phyloP scores from a whole-genome alignment of 2,797 vertebrate genomes.

The Tragelaphus oryx region DNA sequence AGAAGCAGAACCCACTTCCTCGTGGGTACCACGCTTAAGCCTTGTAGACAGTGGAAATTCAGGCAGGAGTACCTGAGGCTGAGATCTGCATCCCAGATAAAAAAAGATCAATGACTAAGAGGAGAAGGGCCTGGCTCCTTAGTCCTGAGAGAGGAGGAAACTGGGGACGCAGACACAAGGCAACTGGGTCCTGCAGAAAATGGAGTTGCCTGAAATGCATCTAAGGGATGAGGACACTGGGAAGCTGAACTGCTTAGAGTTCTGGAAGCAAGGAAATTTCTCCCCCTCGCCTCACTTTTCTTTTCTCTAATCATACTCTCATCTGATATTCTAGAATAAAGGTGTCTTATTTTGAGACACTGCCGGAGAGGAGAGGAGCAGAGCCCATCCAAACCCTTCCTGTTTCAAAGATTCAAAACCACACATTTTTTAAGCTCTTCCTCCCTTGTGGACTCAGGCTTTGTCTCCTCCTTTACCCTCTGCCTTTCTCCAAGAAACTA shows the following conservation, averaged over 20 bases:
- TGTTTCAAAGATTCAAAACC: not conserved
- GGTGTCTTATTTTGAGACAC: not conserved
- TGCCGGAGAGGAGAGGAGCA: not conserved
- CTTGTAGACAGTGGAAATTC: not conserved
- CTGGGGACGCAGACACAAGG: not conserved
- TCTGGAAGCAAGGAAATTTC: not conserved
- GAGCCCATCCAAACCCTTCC: not conserved
- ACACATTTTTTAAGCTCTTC: not conserved
- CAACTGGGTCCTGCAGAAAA: not conserved
- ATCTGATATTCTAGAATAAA: not conserved
- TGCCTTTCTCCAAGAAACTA: not conserved
- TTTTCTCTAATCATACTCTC: not conserved
- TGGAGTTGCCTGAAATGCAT: not conserved
- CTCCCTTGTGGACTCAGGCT: not conserved
- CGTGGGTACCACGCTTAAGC: not conserved
- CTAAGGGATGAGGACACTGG: not conserved
- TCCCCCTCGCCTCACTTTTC: not conserved
- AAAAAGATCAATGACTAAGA: not conserved
- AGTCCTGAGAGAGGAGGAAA: not conserved
- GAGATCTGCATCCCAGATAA: not conserved
- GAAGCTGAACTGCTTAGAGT: not conserved
- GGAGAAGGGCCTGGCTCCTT: not conserved
- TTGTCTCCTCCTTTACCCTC: not conserved
- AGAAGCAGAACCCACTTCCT: not conserved
- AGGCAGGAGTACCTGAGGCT: not conserved